Evolutionary conservation across 2,113 vertebrate genomes (phyloP).

Genomic region (Cyanoramphus novaezelandiae): DNA sequence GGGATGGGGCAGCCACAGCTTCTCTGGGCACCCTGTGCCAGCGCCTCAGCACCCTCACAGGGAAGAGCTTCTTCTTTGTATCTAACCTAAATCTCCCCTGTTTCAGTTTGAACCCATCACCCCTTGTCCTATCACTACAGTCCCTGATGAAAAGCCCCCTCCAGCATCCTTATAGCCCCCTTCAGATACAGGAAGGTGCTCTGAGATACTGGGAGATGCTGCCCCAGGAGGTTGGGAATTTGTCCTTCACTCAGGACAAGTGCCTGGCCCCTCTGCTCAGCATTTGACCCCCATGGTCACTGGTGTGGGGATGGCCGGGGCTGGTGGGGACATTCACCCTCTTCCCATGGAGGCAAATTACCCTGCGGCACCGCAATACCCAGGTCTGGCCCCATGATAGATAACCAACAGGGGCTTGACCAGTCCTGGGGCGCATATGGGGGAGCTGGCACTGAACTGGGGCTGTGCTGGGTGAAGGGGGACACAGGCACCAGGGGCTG

Average conservation of each 20-base stretch:
- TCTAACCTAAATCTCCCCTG: not conserved
- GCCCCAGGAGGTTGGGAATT: not conserved
- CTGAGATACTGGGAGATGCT: not conserved
- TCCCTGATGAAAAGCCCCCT: not conserved
- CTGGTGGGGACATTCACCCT: not conserved
- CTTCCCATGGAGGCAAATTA: fast-evolving
- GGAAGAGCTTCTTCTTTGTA: not conserved
- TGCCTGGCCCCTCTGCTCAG: fast-evolving
- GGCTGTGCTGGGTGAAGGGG: not conserved
- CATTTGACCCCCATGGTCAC: fast-evolving
- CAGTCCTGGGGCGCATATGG: fast-evolving
- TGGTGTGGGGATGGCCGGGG: fast-evolving
- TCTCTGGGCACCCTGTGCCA: not conserved
- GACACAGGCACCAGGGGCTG: fast-evolving
- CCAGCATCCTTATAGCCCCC: not conserved
- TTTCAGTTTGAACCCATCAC: not conserved
- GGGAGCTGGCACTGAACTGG: fast-evolving
- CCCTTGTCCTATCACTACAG: not conserved
- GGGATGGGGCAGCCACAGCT: no score
- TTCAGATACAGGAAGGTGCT: not conserved
- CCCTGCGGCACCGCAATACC: fast-evolving
- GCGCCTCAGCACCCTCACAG: not conserved
- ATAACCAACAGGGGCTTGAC: fast-evolving
- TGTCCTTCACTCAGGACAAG: not conserved
- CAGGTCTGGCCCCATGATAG: fast-evolving